Base-by-base conservation (phyloP, 2,797 vertebrate genomes). In the Aratinga solstitialis region DNA sequence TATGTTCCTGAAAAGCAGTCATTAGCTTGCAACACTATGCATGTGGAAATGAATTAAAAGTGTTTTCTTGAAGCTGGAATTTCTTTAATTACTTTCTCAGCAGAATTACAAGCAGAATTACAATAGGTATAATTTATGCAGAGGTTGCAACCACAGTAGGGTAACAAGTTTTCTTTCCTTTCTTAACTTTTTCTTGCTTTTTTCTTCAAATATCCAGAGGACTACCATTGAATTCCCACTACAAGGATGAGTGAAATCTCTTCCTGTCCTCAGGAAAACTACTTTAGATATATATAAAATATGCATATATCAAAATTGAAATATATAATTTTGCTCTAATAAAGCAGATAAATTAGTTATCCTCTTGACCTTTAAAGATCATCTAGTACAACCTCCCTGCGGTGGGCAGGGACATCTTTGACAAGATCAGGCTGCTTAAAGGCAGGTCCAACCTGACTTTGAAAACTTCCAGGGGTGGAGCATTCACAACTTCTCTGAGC, bases 81-180 rank as follows among this genome's bases (percentile, higher is more conserved):
- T 92, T 56, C 36, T 89, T 80, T 85, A 94, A 87, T 76, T 95
- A 40, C 30, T 47, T 85, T 74, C 56, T 82, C 79, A 96, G 43
- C 67, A 85, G 48, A 91, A 69, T 76, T 69, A 34, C 22, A 67
- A 66, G 38, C 45, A 45, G 45, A 45, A 87, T 65, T 32, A 61
- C 26, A 87, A 48, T 26, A 59, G 8, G 14, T 24, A 65, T 82
- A 87, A 76, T 69, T 75, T 67, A 62, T 71, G 58, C 38, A 66
- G 23, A 45, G 42, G 21, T 30, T 87, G 17, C 14, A 75, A 18
- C 18, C n/a, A 40, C 11, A 30, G 6, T 68, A 72, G 16, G 9
- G 11, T 61, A 79, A 67, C 18, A 26, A 9, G 3, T 36, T 36
- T 75, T 83, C 13, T 48, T 83, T 54, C 38, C 8, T 53, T 68